Conservation (phyloP, 2,888 invertebrate species). For the Seladonia tumulorum region DNA sequence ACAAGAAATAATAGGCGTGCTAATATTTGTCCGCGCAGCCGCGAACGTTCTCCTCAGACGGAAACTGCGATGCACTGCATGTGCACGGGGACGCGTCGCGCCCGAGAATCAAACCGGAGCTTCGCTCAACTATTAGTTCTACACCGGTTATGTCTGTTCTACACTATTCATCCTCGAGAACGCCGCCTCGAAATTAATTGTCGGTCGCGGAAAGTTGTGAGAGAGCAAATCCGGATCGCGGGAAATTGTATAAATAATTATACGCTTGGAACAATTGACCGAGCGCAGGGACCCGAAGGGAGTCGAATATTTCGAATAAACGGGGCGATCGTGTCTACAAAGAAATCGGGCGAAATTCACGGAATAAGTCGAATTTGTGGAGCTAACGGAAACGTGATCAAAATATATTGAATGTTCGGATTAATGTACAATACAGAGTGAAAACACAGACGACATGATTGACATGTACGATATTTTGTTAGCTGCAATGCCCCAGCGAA, state of each 20-base stretch:
- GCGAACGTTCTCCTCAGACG: conserved; percentile 19
- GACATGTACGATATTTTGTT: no score
- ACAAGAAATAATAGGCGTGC: conserved; percentile 49
- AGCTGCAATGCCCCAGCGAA: no score
- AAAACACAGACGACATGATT: no score
- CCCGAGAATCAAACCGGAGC: neutral
- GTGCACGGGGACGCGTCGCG: neutral
- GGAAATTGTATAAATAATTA: neutral
- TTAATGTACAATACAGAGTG: no score
- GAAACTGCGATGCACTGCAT: neutral
- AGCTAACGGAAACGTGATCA: no score
- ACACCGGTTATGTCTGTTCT: neutral
- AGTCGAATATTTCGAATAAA: neutral
- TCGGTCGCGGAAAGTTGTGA: neutral
- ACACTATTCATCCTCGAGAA: neutral
- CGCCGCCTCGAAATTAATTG: neutral
- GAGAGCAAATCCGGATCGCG: neutral
- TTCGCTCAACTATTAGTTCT: neutral
- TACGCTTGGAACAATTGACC: neutral
- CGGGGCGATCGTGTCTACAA: no score
- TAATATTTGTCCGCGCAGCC: conserved; percentile 46
- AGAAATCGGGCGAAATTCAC: no score
- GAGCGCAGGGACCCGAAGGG: neutral
- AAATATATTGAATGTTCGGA: no score
- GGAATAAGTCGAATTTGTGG: no score